These are phyloP conservation scores for Heliothis peltigera DNA, from an alignment of 2,888 invertebrate genomes.

Conservation along the genomic window DNA sequence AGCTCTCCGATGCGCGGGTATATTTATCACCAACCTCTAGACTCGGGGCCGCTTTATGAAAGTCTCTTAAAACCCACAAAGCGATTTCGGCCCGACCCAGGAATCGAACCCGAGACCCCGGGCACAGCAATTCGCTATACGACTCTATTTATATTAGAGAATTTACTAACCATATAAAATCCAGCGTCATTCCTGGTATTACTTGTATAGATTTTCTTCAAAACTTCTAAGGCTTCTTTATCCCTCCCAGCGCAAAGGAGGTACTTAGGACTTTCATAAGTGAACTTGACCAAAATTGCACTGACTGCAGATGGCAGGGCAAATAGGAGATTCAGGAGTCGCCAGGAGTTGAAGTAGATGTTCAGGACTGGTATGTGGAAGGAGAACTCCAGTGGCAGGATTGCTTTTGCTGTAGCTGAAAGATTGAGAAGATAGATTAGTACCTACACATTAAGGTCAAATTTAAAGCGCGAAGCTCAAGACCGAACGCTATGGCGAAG, in stretches of 20 bases:
- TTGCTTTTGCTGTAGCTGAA: neutral
- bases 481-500: too few relatives aligned
- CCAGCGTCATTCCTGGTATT: conserved; percentile 75
- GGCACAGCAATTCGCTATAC: too few relatives aligned
- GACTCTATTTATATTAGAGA: too few relatives aligned
- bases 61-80: too few relatives aligned
- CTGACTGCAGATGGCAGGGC: conserved; percentile 73
- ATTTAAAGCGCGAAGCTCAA: too few relatives aligned
- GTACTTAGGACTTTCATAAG: conserved; percentile 95
- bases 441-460: neutral
- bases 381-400: neutral
- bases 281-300: conserved; percentile 86
- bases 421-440: neutral
- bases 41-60: too few relatives aligned
- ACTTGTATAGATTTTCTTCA: conserved; percentile 74
- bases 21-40: too few relatives aligned
- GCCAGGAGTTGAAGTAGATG: neutral
- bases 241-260: conserved; percentile 89
- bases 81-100: too few relatives aligned
- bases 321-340: neutral
- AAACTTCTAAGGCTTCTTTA: conserved; percentile 87
- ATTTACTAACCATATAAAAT: conserved; percentile 73
- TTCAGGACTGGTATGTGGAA: neutral
- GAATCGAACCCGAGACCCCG: too few relatives aligned
- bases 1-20: too few relatives aligned